These are phyloP conservation scores for Callaeas wilsoni DNA, from an alignment of 2,113 vertebrate species.

Conservation along the genomic window DNA sequence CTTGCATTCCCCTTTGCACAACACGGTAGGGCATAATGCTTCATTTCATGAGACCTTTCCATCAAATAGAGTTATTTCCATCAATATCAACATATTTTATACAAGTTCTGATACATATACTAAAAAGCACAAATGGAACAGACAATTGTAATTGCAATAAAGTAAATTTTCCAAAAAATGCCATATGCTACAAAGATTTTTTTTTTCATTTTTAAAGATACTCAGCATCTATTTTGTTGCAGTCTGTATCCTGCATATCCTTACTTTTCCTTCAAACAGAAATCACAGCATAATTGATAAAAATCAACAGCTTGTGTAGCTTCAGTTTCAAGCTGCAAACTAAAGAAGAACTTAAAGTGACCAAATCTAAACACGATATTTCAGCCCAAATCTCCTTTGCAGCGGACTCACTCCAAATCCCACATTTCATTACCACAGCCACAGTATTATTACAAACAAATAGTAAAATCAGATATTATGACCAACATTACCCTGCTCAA, in stretches of 20 bases:
- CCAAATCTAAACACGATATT: background rate
- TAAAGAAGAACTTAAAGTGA: background rate
- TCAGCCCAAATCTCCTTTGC: background rate
- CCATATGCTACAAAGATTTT: background rate
- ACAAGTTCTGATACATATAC: background rate
- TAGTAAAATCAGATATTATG: background rate
- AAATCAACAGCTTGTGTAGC: background rate
- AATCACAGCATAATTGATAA: background rate
- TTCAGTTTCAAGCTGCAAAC: background rate
- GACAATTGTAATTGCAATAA: background rate
- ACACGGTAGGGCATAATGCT: background rate
- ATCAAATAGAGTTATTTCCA: background rate
- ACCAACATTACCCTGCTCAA: background rate
- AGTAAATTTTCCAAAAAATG: background rate
- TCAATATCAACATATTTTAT: background rate
- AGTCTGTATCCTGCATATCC: background rate
- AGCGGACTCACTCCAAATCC: background rate
- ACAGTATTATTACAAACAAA: background rate
- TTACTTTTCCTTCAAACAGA: background rate
- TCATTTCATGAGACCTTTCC: background rate
- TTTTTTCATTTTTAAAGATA: background rate
- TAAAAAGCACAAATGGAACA: background rate
- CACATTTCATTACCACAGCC: background rate
- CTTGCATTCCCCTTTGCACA: background rate
- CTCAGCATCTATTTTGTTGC: background rate